phyloP scores from a whole-genome alignment of 1,140 invertebrate species.

The Conus betulinus region DNA sequence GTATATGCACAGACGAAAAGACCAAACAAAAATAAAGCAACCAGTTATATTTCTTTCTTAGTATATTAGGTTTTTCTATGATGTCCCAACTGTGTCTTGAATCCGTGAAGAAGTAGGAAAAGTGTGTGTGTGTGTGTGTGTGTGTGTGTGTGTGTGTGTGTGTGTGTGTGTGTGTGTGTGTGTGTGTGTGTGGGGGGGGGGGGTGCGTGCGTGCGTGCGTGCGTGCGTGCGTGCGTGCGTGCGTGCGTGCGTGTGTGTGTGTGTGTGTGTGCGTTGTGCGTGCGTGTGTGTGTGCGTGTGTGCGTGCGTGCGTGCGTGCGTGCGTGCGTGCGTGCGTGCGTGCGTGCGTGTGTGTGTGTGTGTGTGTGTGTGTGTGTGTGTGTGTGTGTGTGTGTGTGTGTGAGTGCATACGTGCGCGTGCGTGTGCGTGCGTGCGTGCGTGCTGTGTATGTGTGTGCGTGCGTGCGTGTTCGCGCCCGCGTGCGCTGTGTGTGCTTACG shows the following conservation, averaged over 20 bases:
- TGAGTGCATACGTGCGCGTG: not conserved
- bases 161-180: no score
- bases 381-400: not conserved
- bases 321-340: not conserved
- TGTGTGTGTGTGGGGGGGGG: not conserved
- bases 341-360: conserved; percentile 16
- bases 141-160: no score
- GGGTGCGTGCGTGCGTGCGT: not conserved
- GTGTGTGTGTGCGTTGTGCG: not conserved
- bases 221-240: not conserved
- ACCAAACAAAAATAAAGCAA: no score
- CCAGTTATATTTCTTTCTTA: no score
- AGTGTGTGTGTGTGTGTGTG: not conserved
- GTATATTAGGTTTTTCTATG: no score
- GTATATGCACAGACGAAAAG: no score
- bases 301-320: not conserved
- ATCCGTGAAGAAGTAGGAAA: no score
- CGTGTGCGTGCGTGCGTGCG: not conserved
- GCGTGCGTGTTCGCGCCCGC: no score
- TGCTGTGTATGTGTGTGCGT: no score
- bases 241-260: not conserved
- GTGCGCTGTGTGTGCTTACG: no score
- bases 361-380: not conserved
- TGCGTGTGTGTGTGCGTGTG: not conserved
- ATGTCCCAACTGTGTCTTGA: no score